These are phyloP conservation scores for Luehdorfia chinensis DNA, from an alignment of 1,140 invertebrate genomes.

Conservation along the genomic window DNA sequence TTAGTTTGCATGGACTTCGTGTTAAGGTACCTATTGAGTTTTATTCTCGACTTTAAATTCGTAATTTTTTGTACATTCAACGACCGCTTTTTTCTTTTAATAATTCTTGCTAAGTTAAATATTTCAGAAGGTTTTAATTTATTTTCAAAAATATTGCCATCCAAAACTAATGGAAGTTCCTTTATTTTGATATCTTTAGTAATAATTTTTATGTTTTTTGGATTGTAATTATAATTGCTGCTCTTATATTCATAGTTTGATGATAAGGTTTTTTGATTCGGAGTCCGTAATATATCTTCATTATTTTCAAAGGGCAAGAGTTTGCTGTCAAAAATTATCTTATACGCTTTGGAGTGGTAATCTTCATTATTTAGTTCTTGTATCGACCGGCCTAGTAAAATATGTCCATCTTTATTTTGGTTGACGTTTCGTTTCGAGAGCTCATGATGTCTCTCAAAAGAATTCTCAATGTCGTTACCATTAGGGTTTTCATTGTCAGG, in stretches of 20 bases:
- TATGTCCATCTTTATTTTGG: conserved; percentile 17
- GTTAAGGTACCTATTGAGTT: conserved; percentile 47
- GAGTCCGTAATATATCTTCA: conserved; percentile 25
- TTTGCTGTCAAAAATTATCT: conserved; percentile 26
- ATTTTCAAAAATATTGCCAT: conserved; percentile 35
- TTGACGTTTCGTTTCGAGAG: conserved; percentile 27
- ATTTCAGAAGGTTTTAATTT: conserved; percentile 38
- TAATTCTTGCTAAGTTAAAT: conserved; percentile 29
- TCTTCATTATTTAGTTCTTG: conserved; percentile 21
- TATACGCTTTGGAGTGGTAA: conserved; percentile 37
- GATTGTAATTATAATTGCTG: conserved; percentile 18
- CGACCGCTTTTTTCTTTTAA: conserved; percentile 38
- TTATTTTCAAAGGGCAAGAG: conserved; percentile 29
- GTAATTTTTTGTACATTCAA: conserved; percentile 39
- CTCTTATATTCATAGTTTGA: conserved; percentile 15
- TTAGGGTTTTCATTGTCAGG: conserved; percentile 15
- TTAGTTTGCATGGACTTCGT: conserved; percentile 44
- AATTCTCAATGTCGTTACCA: conserved; percentile 7
- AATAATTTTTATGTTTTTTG: conserved; percentile 17
- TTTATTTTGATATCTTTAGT: conserved; percentile 19
- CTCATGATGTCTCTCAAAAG: conserved; percentile 24
- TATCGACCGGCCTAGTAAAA: conserved; percentile 22
- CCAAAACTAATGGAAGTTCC: conserved; percentile 20
- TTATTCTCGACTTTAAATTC: conserved; percentile 47
- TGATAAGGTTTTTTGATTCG: background rate